Percentiles rank a stretch among this genome's conserved stretches.
Conservation (phyloP, 2,797 vertebrate species). For the Oceanodroma leucorhoa region DNA sequence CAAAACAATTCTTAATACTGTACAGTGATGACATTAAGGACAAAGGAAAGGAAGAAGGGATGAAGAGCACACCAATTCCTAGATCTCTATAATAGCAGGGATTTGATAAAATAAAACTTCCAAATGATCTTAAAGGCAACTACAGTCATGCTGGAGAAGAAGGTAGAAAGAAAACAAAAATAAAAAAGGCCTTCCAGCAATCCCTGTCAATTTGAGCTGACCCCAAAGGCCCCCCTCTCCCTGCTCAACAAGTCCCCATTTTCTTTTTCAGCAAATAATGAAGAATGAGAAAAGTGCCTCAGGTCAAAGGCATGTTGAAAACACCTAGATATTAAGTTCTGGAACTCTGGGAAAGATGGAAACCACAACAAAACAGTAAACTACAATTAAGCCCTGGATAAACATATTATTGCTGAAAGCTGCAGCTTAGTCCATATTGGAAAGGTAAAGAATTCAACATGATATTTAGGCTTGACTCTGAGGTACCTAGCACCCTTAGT, state of each 20-base stretch:
- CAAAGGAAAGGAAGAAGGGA: neutral
- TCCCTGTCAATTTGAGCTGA: neutral
- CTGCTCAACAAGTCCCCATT: neutral
- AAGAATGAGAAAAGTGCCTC: neutral
- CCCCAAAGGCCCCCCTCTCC: fast-evolving
- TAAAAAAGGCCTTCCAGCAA: neutral
- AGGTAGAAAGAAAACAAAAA: neutral
- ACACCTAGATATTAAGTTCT: neutral
- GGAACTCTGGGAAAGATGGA: neutral
- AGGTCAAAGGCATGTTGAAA: neutral
- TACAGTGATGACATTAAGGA: neutral
- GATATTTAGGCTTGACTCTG: neutral
- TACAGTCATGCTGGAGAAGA: neutral
- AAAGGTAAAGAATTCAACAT: neutral
- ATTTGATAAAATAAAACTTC: neutral
- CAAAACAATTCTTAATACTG: neutral
- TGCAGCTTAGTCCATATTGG: neutral
- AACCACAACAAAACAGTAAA: neutral
- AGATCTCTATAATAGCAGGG: neutral
- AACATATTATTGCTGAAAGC: neutral
- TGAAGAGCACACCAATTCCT: neutral
- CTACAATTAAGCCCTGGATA: neutral
- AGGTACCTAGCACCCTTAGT: neutral
- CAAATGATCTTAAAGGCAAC: neutral
- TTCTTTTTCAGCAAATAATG: neutral